A percentile compares a stretch with the other conserved stretches of the same genome.
phyloP scores from a whole-genome alignment of 1,140 invertebrate species.

The Lepidotrigona ventralis region DNA sequence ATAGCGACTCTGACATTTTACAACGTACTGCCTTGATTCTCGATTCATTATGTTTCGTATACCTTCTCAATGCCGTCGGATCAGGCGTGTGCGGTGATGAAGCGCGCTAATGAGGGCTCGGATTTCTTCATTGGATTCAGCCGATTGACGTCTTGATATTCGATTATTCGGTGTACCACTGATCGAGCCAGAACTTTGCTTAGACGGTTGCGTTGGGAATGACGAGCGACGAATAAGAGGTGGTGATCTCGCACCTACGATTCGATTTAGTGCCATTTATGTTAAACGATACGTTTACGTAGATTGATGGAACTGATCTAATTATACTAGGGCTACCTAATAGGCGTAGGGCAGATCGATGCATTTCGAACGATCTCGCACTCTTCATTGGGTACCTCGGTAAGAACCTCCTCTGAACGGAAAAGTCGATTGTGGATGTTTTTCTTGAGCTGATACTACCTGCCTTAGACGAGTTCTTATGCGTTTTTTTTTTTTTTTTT shows the following conservation, averaged over 20 bases:
- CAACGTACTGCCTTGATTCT: background rate
- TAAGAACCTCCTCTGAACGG: slow-evolving; percentile 58
- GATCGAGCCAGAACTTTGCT: slow-evolving; percentile 43
- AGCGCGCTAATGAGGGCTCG: slow-evolving; percentile 49
- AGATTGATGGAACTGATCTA: slow-evolving; percentile 1
- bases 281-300: background rate
- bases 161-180: slow-evolving; percentile 58
- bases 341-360: slow-evolving; percentile 64
- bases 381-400: slow-evolving; percentile 62
- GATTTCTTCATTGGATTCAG: slow-evolving; percentile 63
- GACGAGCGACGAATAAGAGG: slow-evolving; percentile 72
- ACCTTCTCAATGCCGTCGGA: slow-evolving; percentile 68
- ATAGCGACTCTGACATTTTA: background rate
- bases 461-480: slow-evolving; percentile 67
- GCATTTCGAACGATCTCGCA: slow-evolving; percentile 68
- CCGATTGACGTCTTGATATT: slow-evolving; percentile 57
- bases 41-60: background rate
- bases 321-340: slow-evolving; percentile 63
- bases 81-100: slow-evolving; percentile 68
- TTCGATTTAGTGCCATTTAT: slow-evolving; percentile 21
- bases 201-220: slow-evolving; percentile 66
- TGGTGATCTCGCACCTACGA: slow-evolving; percentile 66
- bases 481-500: slow-evolving; percentile 45
- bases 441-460: slow-evolving; percentile 58
- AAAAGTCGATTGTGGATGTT: slow-evolving; percentile 63